Conservation (phyloP, 1,140 invertebrate genomes). For the Trichonephila clavipes region DNA sequence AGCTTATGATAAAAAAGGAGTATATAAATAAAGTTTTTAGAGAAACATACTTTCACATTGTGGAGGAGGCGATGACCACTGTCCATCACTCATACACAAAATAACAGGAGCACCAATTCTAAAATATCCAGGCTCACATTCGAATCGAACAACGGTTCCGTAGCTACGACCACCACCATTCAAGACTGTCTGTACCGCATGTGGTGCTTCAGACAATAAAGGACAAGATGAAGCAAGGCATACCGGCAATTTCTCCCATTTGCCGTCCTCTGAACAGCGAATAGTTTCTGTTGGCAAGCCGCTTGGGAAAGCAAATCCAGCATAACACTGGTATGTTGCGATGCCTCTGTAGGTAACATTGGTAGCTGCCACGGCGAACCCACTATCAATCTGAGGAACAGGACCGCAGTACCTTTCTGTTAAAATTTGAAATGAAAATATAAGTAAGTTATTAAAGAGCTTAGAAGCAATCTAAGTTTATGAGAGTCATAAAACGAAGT, state of each 20-base stretch:
- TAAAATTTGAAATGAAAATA: neutral
- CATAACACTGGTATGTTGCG: slow-evolving; percentile 97
- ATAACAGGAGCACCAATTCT: slow-evolving; percentile 93
- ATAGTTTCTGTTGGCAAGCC: slow-evolving; percentile 93
- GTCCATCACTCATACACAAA: slow-evolving; percentile 97
- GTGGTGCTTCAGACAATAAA: slow-evolving; percentile 91
- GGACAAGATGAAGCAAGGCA: slow-evolving; percentile 96
- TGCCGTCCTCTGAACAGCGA: slow-evolving; percentile 91
- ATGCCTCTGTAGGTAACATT: slow-evolving; percentile 96
- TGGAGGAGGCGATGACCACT: slow-evolving; percentile 96
- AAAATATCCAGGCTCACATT: slow-evolving; percentile 96
- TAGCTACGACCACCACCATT: slow-evolving; percentile 96
- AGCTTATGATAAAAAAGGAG: neutral
- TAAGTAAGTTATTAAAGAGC: no score
- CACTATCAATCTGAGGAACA: slow-evolving; percentile 98
- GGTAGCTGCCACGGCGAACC: slow-evolving; percentile 95
- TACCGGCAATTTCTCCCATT: slow-evolving; percentile 94
- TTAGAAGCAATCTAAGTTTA: no score
- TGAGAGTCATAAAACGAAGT: no score
- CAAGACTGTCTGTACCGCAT: slow-evolving; percentile 92
- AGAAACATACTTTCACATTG: slow-evolving; percentile 88
- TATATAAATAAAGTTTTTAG: neutral
- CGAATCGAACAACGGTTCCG: slow-evolving; percentile 96
- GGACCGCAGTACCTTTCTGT: slow-evolving; percentile 97
- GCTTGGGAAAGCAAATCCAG: slow-evolving; percentile 95